Conservation (phyloP, 2,113 vertebrate genomes). For the Notiomystis cincta region DNA sequence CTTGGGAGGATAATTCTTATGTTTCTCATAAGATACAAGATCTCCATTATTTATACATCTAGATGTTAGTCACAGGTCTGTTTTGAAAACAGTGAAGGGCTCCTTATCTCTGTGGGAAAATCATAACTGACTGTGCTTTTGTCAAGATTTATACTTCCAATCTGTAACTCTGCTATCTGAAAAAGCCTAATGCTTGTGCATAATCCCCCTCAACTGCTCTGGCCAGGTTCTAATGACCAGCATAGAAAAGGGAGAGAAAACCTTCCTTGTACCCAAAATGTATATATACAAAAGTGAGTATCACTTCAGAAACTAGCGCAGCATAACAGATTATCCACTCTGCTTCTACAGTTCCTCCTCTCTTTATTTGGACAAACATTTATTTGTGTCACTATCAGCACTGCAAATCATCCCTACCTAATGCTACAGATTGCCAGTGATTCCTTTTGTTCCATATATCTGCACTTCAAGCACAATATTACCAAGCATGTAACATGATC, state of each 20-base stretch:
- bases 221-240: neutral
- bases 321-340: neutral
- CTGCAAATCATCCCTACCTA: neutral
- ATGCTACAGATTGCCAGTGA: neutral
- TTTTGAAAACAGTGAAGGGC: conserved; percentile 10
- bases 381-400: neutral
- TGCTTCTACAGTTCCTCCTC: neutral
- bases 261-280: neutral
- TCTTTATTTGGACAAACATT: neutral
- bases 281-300: neutral
- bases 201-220: neutral
- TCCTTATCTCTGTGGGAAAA: neutral
- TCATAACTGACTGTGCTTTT: neutral
- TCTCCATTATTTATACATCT: conserved; percentile 16
- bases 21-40: neutral
- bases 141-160: neutral
- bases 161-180: neutral
- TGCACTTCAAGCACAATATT: neutral
- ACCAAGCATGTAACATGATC: neutral
- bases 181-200: neutral
- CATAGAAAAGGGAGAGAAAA: neutral
- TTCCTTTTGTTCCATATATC: neutral
- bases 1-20: neutral
- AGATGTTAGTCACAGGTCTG: conserved; percentile 10
- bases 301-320: neutral